Conservation (phyloP, 2,113 vertebrate species). For the Amphiprion percula region DNA sequence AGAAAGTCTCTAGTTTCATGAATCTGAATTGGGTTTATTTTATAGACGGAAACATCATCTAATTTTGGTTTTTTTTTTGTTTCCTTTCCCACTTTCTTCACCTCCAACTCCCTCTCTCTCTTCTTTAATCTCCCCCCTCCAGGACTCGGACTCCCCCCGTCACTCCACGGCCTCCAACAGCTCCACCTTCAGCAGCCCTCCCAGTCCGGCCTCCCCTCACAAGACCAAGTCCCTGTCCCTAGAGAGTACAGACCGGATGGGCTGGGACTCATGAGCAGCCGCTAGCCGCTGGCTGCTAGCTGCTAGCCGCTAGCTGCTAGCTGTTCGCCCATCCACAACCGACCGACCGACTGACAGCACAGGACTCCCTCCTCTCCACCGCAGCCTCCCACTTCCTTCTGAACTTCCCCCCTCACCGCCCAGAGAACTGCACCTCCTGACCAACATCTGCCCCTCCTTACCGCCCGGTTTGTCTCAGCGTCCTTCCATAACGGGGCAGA, state of each 20-base stretch:
- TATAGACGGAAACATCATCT: background rate
- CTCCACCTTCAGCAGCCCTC: conserved; percentile 99
- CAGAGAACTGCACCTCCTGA: conserved; percentile 73
- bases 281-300: background rate
- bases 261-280: conserved; percentile 94
- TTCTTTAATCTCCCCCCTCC: conserved; percentile 42
- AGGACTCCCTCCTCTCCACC: conserved; percentile 67
- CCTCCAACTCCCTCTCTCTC: background rate
- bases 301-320: no score
- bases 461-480: conserved; percentile 9
- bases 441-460: conserved; percentile 27
- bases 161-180: conserved; percentile 99
- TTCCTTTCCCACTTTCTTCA: background rate
- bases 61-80: background rate
- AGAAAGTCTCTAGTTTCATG: no score
- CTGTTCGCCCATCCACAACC: conserved; percentile 1
- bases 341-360: conserved; percentile 70
- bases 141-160: conserved; percentile 98
- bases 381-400: conserved; percentile 36
- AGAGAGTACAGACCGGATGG: conserved; percentile 95
- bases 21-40: no score
- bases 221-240: conserved; percentile 97
- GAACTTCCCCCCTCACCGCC: conserved; percentile 48
- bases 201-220: conserved; percentile 94
- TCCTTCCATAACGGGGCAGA: conserved; percentile 31